Conservation (phyloP, 2,888 invertebrate species). For the Ceraclea dissimilis region DNA sequence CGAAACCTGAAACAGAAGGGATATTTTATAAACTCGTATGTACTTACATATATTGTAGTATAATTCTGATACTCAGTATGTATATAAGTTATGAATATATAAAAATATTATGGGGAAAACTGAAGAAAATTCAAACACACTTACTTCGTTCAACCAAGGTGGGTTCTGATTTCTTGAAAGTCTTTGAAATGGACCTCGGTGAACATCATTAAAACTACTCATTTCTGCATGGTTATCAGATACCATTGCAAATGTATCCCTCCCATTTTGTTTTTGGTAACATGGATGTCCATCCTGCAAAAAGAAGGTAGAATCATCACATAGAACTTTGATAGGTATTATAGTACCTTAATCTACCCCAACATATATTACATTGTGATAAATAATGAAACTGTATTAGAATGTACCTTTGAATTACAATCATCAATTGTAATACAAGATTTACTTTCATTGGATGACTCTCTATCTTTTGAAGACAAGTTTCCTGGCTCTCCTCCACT, state of each 20-base stretch:
- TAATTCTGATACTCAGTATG: too few species aligned
- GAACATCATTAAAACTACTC: not conserved
- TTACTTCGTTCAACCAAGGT: conserved; percentile 58
- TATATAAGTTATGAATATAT: too few species aligned
- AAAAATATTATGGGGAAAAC: too few species aligned
- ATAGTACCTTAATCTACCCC: too few species aligned
- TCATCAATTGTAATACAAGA: conserved; percentile 6
- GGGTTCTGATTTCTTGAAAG: conserved; percentile 47
- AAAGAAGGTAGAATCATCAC: not conserved
- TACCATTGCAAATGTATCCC: not conserved
- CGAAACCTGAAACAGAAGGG: conserved; percentile 35
- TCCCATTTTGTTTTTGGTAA: not conserved
- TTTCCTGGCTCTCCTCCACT: conserved; percentile 30
- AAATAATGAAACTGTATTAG: not conserved
- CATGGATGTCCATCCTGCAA: not conserved
- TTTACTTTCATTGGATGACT: conserved; percentile 1
- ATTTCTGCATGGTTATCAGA: not conserved
- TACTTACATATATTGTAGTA: too few species aligned
- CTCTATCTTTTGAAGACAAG: conserved; percentile 25
- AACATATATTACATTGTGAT: too few species aligned
- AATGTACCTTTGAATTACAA: conserved; percentile 4
- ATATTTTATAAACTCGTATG: not conserved
- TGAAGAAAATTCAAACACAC: not conserved
- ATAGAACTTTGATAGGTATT: too few species aligned
- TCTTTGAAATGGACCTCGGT: not conserved